phyloP scores from a whole-genome alignment of 2,888 invertebrate species.

The Muschampia plurimacula region DNA sequence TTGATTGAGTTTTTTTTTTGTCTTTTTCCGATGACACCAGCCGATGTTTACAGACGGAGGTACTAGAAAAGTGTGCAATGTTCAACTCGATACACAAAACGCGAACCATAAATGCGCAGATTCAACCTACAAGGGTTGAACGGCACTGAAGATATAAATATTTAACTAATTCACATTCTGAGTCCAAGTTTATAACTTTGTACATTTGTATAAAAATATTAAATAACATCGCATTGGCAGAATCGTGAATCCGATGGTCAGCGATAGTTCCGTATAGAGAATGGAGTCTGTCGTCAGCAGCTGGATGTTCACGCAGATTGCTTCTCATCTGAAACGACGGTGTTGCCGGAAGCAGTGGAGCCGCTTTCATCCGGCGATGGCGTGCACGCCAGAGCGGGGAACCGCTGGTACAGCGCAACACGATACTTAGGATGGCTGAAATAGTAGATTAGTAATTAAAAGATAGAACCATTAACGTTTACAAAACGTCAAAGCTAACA shows the following conservation, averaged over 20 bases:
- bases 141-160: conserved; percentile 61
- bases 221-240: conserved; percentile 76
- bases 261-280: conserved; percentile 44
- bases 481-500: no score
- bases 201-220: conserved; percentile 83
- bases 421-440: conserved; percentile 92
- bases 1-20: conserved; percentile 62
- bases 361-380: conserved; percentile 85
- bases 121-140: conserved; percentile 41
- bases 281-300: conserved; percentile 1
- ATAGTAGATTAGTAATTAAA: conserved; percentile 41
- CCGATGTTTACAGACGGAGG: conserved; percentile 65
- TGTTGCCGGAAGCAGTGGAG: conserved; percentile 89
- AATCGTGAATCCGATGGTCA: conserved; percentile 62
- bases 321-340: conserved; percentile 89
- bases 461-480: no score
- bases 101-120: conserved; percentile 80
- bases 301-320: conserved; percentile 82
- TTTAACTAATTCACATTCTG: conserved; percentile 76
- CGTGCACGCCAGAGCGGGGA: conserved; percentile 91
- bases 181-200: conserved; percentile 77
- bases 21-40: conserved; percentile 68
- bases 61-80: conserved; percentile 82
- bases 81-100: conserved; percentile 77
- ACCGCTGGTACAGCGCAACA: conserved; percentile 90